Evolutionary conservation across 2,797 vertebrate genomes (phyloP), one percentile per base, ranked within the genome.

Genomic region (Enteromius thamalakanensis): DNA sequence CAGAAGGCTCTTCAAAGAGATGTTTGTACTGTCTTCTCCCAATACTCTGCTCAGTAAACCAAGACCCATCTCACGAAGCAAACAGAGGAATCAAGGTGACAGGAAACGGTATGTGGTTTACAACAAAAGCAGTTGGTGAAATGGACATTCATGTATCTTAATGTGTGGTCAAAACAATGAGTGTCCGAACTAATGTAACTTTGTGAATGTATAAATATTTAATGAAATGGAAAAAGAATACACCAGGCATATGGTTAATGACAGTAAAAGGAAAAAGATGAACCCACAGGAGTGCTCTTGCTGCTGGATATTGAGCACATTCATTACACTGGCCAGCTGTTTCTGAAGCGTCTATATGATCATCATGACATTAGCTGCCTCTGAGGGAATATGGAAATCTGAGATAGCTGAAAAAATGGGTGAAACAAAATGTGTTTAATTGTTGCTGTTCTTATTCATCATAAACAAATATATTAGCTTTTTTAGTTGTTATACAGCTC

Each of bases 311-410:
- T 65, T 72, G 79, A 86, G 82, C 68, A 75, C 71, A 74, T 85
- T 89, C 80, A 87, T 87, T 88, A 79, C 81, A 82, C 82, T 67
- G 76, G 21, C 88, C 88, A 89, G 87, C 87, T 89, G 89, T 87
- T 89, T 78, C 82, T 77, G 53, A 76, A 79, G 42, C 26, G n/a
- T 80, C 70, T 76, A 79, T 82, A 86, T 80, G 74, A 88, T 82
- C 87, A 87, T 80, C 76, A 88, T 65, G 76, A 81, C 80, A 86
- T 88, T 81, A 89, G 67, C 37, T n/a, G 17, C 51, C 83, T 86
- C 86, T 19, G 51, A n/a, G 86, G 87, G 80, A 86, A 82, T 87
- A 88, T 87, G 26, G 14, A 15, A 77, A 87, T 32, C 51, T 74
- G 55, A 15, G 6, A 75, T 45, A 1, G 51, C 12, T 23, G 11